Evolutionary conservation across 2,888 invertebrate species (phyloP).

Genomic region (Aporophyla lueneburgensis): DNA sequence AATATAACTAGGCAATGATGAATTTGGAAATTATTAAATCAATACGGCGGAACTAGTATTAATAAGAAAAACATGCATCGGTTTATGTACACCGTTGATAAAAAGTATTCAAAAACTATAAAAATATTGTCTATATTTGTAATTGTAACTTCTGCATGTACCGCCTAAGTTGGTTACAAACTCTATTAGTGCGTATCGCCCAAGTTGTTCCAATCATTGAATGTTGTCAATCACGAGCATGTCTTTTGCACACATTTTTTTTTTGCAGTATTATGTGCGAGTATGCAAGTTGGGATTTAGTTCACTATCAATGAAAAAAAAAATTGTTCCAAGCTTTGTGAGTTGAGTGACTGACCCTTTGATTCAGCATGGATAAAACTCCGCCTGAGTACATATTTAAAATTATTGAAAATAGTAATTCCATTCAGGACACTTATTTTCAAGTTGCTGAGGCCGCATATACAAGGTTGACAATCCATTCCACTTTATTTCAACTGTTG

Average conservation of each 20-base stretch:
- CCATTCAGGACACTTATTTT: not conserved
- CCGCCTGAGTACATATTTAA: not conserved
- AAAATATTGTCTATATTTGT: conserved; percentile 24
- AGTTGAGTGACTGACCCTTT: not conserved
- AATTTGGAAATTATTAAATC: conserved; percentile 21
- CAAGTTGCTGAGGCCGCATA: not conserved
- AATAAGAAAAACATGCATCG: conserved; percentile 21
- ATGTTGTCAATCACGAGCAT: not conserved
- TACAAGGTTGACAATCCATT: not conserved
- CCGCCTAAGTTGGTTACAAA: not conserved
- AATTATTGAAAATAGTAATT: not conserved
- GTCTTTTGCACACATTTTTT: not conserved
- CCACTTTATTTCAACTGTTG: conserved; percentile 1
- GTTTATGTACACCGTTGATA: conserved; percentile 24
- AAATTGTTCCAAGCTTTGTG: not conserved
- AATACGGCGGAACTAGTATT: conserved; percentile 3
- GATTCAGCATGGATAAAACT: not conserved
- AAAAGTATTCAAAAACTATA: conserved; percentile 31
- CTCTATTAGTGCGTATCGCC: not conserved
- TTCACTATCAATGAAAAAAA: no score
- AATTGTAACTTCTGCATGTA: conserved; percentile 9
- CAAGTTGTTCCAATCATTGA: not conserved
- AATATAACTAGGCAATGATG: conserved; percentile 21
- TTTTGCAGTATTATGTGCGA: not conserved
- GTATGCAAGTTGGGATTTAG: not conserved